Evolutionary conservation across 2,797 vertebrate genomes (phyloP).

Genomic region (Macrochelys suwanniensis): DNA sequence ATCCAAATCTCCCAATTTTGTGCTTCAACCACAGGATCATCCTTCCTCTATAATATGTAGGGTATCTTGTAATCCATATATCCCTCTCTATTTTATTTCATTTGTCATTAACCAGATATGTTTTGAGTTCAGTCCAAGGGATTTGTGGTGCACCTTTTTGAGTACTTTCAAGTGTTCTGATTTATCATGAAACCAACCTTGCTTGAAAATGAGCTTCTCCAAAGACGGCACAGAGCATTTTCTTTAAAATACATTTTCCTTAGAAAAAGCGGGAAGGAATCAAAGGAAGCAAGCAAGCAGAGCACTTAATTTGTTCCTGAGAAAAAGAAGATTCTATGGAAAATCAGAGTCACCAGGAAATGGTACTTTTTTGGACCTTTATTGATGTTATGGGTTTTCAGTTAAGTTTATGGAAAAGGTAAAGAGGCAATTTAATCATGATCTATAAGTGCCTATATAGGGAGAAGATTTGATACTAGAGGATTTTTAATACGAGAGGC

Average conservation of each 20-base stretch:
- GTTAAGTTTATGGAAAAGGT: slow-evolving; percentile 43
- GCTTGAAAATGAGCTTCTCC: not conserved
- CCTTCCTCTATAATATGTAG: not conserved
- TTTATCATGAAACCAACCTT: slow-evolving; percentile 14
- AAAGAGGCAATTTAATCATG: slow-evolving; percentile 56
- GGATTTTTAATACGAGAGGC: slow-evolving; percentile 18
- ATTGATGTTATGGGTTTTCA: not conserved
- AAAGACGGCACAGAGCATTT: not conserved
- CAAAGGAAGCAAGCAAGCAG: not conserved
- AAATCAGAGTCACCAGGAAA: slow-evolving; percentile 9
- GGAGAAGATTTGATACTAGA: slow-evolving; percentile 43
- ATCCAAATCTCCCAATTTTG: not conserved
- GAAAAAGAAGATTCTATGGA: not conserved
- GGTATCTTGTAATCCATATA: not conserved
- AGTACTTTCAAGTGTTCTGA: slow-evolving; percentile 22
- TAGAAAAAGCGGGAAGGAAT: not conserved
- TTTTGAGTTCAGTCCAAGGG: slow-evolving; percentile 28
- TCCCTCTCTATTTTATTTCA: not conserved
- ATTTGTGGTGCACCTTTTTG: slow-evolving; percentile 4
- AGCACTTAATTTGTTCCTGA: not conserved
- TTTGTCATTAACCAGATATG: not conserved
- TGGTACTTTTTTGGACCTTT: slow-evolving; percentile 14
- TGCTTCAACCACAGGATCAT: not conserved
- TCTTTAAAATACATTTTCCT: not conserved
- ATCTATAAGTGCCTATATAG: slow-evolving; percentile 22